phyloP scores from a whole-genome alignment of 2,888 invertebrate species.

The Drosophila ochracea region DNA sequence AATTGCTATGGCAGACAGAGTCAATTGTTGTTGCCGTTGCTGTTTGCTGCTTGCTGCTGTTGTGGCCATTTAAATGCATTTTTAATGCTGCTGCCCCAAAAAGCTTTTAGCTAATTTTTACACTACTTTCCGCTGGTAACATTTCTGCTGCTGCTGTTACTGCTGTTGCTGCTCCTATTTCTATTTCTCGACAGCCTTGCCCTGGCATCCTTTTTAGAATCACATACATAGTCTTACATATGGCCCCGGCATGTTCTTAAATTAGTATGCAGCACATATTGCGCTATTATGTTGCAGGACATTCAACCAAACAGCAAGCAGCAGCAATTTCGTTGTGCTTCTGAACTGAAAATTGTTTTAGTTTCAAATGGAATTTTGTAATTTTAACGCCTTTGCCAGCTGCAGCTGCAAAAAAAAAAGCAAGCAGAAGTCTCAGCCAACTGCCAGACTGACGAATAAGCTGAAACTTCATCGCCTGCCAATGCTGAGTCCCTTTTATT shows the following conservation, averaged over 20 bases:
- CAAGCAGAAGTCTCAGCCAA: not conserved
- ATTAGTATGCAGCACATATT: constrained; percentile 81
- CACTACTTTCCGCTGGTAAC: constrained; percentile 51
- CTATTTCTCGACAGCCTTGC: constrained; percentile 37
- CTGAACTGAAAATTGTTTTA: constrained; percentile 75
- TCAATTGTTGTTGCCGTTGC: constrained; percentile 58
- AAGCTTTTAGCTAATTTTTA: constrained; percentile 84
- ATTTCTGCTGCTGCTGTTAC: constrained; percentile 32
- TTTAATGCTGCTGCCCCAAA: constrained; percentile 76
- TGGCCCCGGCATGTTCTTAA: constrained; percentile 36
- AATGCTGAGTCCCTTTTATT: constrained; percentile 44
- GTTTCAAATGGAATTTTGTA: constrained; percentile 83
- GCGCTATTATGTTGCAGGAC: constrained; percentile 80
- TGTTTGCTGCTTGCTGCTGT: constrained; percentile 12
- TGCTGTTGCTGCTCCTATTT: constrained; percentile 33
- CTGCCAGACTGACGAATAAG: constrained; percentile 62
- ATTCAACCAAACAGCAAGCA: constrained; percentile 56
- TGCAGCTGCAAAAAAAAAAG: constrained; percentile 25
- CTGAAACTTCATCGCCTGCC: constrained; percentile 59
- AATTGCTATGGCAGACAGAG: constrained; percentile 30
- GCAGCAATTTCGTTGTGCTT: constrained; percentile 50
- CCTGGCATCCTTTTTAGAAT: constrained; percentile 76
- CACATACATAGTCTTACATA: constrained; percentile 17
- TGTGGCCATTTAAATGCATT: constrained; percentile 77
- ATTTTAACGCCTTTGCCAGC: constrained; percentile 78